Evolutionary conservation across 2,797 vertebrate species (phyloP).

Genomic region (Pantherophis vulpinus): DNA sequence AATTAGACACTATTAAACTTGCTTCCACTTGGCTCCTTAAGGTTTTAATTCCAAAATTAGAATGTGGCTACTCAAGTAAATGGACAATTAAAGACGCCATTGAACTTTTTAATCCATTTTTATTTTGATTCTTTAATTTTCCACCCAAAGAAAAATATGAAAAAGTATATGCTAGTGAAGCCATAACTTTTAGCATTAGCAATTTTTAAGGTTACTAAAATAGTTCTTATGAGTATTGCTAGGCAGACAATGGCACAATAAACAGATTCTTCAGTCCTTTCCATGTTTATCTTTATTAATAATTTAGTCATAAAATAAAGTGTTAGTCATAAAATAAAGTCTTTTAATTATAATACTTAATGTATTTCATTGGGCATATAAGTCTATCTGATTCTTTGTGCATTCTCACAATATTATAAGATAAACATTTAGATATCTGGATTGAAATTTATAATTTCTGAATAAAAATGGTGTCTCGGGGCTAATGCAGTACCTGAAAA

Average conservation of each 20-base stretch:
- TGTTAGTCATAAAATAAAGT: constrained; percentile 64
- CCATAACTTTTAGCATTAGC: constrained; percentile 32
- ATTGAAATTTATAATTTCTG: constrained; percentile 41
- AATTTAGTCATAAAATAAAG: constrained; percentile 72
- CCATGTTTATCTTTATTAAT: constrained; percentile 73
- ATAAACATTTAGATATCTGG: constrained; percentile 39
- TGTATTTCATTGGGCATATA: constrained; percentile 68
- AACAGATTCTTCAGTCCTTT: constrained; percentile 66
- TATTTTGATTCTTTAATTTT: constrained; percentile 41
- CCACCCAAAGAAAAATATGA: constrained; percentile 16
- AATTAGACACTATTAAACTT: background rate
- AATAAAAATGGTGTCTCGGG: background rate
- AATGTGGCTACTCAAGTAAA: background rate
- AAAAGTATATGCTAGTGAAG: constrained; percentile 38
- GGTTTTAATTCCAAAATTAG: constrained; percentile 12
- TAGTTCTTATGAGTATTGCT: constrained; percentile 65
- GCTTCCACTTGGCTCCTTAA: background rate
- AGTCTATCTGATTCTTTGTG: constrained; percentile 58
- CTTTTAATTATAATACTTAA: constrained; percentile 61
- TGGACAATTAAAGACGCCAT: background rate
- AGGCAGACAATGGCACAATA: constrained; percentile 69
- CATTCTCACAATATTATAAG: constrained; percentile 54
- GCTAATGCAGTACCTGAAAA: background rate
- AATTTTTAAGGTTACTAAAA: constrained; percentile 51
- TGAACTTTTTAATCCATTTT: constrained; percentile 9